Evolutionary conservation across 2,888 invertebrate species (phyloP).

Genomic region (Drosophila meridionalis): DNA sequence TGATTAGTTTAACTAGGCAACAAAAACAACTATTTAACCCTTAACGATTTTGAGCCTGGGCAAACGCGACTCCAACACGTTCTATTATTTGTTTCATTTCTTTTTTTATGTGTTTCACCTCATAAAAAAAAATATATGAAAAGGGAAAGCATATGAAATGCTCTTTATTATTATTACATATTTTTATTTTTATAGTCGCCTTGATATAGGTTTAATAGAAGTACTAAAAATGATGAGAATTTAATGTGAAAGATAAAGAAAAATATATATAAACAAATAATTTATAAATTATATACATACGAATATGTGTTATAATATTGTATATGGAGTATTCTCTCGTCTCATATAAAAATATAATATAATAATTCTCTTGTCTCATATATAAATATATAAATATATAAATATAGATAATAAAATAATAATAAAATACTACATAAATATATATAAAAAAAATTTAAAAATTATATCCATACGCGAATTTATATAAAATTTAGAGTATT

Average conservation of each 20-base stretch:
- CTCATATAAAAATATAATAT: too few species aligned
- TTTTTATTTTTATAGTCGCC: background rate
- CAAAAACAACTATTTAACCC: constrained; percentile 32
- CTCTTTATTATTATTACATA: constrained; percentile 1
- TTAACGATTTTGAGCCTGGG: constrained; percentile 7
- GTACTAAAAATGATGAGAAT: background rate
- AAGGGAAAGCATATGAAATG: background rate
- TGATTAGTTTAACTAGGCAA: constrained; percentile 34
- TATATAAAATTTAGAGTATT: too few species aligned
- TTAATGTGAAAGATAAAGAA: background rate
- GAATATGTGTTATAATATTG: too few species aligned
- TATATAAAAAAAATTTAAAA: too few species aligned
- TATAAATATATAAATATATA: too few species aligned
- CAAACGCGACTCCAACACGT: constrained; percentile 14
- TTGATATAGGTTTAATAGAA: background rate
- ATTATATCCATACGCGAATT: too few species aligned
- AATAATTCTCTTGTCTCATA: too few species aligned
- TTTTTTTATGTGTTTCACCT: background rate
- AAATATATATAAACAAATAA: too few species aligned
- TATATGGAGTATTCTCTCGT: too few species aligned
- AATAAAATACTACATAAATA: too few species aligned
- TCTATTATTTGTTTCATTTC: constrained; percentile 1
- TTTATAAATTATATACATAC: too few species aligned
- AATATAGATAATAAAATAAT: too few species aligned
- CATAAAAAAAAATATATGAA: constrained; percentile 2